These are phyloP conservation scores for Meteorus sp. DNA, from an alignment of 1,140 invertebrate species.

Conservation along the genomic window DNA sequence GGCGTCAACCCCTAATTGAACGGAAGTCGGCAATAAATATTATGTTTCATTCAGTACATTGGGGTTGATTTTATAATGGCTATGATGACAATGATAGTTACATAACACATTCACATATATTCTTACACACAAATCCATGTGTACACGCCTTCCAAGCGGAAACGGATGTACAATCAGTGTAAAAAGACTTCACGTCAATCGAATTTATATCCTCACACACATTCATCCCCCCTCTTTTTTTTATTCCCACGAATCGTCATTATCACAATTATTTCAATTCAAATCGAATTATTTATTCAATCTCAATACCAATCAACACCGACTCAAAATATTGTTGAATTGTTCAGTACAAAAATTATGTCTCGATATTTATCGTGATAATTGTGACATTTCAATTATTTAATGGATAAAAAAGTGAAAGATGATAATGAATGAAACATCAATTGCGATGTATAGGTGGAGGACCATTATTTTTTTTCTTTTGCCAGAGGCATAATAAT, in stretches of 20 bases:
- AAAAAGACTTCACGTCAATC: slow-evolving; percentile 27
- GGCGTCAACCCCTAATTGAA: slow-evolving; percentile 53
- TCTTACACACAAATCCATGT: slow-evolving; percentile 7
- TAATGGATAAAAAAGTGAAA: no score
- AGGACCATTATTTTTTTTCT: no score
- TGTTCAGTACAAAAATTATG: no score
- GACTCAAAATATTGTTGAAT: no score
- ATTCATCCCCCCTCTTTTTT: slow-evolving; percentile 4
- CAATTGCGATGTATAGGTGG: no score
- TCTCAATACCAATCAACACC: no score
- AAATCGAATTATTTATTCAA: no score
- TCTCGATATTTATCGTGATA: no score
- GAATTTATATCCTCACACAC: slow-evolving; percentile 16
- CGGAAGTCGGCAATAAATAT: slow-evolving; percentile 55
- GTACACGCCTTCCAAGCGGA: slow-evolving; percentile 33
- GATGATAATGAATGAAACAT: no score
- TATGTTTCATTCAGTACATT: slow-evolving; percentile 38
- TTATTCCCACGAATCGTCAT: slow-evolving; percentile 25
- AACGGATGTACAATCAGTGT: slow-evolving; percentile 49
- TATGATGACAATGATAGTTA: slow-evolving; percentile 32
- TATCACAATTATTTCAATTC: not conserved
- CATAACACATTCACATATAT: slow-evolving; percentile 19
- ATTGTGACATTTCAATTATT: no score
- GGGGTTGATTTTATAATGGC: slow-evolving; percentile 48
- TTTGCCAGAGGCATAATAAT: no score